Evolutionary conservation across 2,113 vertebrate species (phyloP).

Genomic region (Callaeas wilsoni): DNA sequence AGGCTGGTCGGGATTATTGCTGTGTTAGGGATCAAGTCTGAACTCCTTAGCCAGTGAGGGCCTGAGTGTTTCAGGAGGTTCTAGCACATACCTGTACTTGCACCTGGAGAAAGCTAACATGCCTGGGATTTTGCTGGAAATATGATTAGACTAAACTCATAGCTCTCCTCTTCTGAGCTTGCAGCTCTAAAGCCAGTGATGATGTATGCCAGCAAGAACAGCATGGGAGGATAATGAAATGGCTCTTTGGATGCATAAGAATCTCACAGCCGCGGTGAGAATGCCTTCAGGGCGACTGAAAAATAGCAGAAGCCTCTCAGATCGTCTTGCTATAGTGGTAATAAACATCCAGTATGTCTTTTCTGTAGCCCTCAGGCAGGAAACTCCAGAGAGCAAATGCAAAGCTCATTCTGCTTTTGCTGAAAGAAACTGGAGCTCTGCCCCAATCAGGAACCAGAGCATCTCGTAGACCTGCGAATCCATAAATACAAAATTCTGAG

Average conservation of each 20-base stretch:
- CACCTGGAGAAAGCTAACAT: background rate
- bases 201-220: background rate
- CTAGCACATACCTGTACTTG: background rate
- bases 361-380: background rate
- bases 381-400: background rate
- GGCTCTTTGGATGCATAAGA: background rate
- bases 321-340: background rate
- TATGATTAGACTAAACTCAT: background rate
- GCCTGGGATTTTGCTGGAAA: background rate
- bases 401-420: background rate
- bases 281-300: background rate
- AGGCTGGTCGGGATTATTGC: fast-evolving
- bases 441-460: background rate
- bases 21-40: background rate
- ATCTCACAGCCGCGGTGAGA: background rate
- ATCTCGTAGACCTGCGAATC: background rate
- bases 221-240: background rate
- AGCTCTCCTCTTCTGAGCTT: background rate
- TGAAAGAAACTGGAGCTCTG: background rate
- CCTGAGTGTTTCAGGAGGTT: background rate
- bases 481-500: background rate
- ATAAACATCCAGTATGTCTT: background rate
- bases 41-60: background rate
- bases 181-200: background rate
- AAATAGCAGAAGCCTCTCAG: background rate